Base-by-base conservation (phyloP, 2,888 invertebrate genomes). In the Lutraria lutraria region DNA sequence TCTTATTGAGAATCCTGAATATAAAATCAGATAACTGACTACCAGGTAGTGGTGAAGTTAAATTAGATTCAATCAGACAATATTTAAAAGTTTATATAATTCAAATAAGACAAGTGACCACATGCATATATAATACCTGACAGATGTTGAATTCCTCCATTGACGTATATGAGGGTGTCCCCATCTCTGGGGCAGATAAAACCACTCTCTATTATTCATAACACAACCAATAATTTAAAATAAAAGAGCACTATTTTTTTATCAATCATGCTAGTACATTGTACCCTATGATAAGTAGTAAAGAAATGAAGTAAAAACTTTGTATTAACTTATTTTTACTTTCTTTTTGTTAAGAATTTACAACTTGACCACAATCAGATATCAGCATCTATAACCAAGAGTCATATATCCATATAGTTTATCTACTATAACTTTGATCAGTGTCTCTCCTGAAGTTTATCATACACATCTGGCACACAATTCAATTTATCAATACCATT, bases 401-500 rank as follows among this genome's bases (percentile, higher is more conserved):
- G 0, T 68, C 63, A 25, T 68, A 25, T 25, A 68, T 68, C 63
- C 63, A 60, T 8, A 43, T 43, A 43, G 2, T 43, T 43, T 43
- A 43, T 43, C 43, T 43, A 43, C 43, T 43, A 43, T 43, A 43
- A 43, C 43, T 43, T 43, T 43, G 43, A 43, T 43, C 43, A 43
- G 43, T 43, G 2, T 56, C 63, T 25, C 63, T 6, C 63, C 25
- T 25, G 43, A 43, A 43, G 2, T 43, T 43, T 43, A 10, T 68
- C 25, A 25, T 25, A 19, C n/a, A 68, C 63, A 6, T 68, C 63
- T 25, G 4, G 6, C n/a, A 68, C 63, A 68, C 25, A 68, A 68
- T 68, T 25, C 63, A 68, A 68, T 68, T 68, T 68, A 68, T 68
- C 63, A 25, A 68, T 68, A 68, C 63, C 25, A 25, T 25, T n/a